phyloP scores from a whole-genome alignment of 2,797 vertebrate genomes.

The Epinephelus coioides region DNA sequence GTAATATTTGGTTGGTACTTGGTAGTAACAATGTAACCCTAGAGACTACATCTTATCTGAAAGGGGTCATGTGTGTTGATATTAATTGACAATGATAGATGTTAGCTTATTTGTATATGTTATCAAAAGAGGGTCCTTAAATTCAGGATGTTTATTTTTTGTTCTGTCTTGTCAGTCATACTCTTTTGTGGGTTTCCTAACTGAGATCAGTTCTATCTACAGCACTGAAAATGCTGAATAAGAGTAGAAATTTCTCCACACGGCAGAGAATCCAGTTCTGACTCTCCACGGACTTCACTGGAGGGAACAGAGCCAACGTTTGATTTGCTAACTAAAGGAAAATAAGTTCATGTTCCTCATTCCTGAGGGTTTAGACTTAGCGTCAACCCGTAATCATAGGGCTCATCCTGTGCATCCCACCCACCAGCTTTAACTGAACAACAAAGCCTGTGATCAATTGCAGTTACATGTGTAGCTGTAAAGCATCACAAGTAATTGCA shows the following conservation, averaged over 20 bases:
- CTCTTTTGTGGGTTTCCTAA: neutral
- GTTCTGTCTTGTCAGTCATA: neutral
- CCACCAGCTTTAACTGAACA: neutral
- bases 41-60: too few relatives aligned
- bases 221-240: neutral
- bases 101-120: too few relatives aligned
- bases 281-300: neutral
- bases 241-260: neutral
- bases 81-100: too few relatives aligned
- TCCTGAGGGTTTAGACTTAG: conserved; percentile 8
- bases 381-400: conserved; percentile 22
- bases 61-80: too few relatives aligned
- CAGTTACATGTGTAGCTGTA: conserved; percentile 22
- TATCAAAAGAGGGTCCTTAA: neutral
- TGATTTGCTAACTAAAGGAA: conserved; percentile 34
- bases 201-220: neutral
- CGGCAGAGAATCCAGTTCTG: neutral
- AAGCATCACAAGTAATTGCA: conserved; percentile 33
- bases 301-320: conserved; percentile 1
- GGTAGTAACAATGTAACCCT: too few relatives aligned
- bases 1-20: too few relatives aligned
- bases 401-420: conserved; percentile 14
- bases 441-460: conserved; percentile 35
- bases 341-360: conserved; percentile 10
- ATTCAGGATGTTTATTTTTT: neutral